Percentiles rank a stretch among this genome's conserved stretches.
Conservation (phyloP, 2,797 vertebrate species). For the Sibirionetta formosa region DNA sequence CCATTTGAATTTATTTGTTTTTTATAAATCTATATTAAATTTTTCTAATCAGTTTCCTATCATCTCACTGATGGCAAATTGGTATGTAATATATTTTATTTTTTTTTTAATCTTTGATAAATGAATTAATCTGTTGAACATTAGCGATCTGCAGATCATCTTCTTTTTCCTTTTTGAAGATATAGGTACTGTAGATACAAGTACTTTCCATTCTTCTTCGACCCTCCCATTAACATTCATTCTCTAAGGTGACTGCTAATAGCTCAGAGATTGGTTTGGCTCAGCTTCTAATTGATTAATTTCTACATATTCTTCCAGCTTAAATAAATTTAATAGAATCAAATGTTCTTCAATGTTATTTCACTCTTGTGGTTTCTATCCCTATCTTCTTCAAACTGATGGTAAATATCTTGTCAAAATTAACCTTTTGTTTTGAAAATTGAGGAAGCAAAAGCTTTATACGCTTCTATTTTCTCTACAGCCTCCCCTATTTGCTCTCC, state of each 20-base stretch:
- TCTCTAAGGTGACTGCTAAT: neutral
- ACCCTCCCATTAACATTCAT: neutral
- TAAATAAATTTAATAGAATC: neutral
- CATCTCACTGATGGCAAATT: neutral
- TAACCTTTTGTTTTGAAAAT: neutral
- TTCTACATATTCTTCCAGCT: neutral
- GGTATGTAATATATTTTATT: neutral
- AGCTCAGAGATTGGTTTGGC: neutral
- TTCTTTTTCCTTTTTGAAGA: neutral
- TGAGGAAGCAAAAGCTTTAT: neutral
- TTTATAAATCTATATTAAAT: neutral
- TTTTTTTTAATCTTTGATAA: neutral
- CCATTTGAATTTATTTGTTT: neutral
- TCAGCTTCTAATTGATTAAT: neutral
- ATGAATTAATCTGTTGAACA: neutral
- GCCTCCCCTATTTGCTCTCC: neutral
- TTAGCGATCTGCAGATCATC: neutral
- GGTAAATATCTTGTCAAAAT: neutral
- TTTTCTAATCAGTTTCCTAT: neutral
- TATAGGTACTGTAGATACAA: neutral
- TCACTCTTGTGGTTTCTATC: neutral
- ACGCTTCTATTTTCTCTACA: neutral
- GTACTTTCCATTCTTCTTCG: neutral
- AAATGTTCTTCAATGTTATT: neutral
- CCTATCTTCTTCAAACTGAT: neutral